These are phyloP conservation scores for Steinernema feltiae DNA, from an alignment of 1,140 invertebrate genomes.

Conservation along the genomic window DNA sequence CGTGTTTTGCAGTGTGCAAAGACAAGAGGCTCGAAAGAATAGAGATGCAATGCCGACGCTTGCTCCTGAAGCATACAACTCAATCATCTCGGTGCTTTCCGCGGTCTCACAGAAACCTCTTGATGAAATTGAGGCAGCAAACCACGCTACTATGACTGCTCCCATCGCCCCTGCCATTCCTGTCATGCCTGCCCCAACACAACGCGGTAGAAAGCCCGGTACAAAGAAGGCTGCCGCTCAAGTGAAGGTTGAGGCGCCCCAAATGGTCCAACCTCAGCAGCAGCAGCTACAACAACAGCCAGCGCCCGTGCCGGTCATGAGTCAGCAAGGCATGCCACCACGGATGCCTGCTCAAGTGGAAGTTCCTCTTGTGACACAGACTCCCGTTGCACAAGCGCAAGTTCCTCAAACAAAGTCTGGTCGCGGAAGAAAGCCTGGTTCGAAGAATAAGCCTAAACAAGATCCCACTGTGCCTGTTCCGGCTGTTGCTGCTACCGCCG, in stretches of 20 bases:
- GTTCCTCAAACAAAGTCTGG: conserved; percentile 29
- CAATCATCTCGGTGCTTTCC: conserved; percentile 5
- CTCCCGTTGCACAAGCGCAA: conserved; percentile 11
- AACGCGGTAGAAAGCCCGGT: conserved; percentile 29
- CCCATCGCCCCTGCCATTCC: conserved; percentile 14
- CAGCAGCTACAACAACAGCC: conserved; percentile 7
- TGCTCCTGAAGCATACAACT: not conserved
- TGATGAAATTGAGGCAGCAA: not conserved
- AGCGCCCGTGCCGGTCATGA: not conserved
- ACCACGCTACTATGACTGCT: not conserved
- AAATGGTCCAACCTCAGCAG: not conserved
- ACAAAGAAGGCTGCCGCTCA: conserved; percentile 21
- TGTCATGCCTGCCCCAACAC: conserved; percentile 11
- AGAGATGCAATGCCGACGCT: conserved; percentile 21
- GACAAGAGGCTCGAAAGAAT: conserved; percentile 30
- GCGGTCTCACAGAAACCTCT: not conserved
- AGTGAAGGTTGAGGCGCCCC: not conserved
- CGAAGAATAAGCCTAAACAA: conserved; percentile 54
- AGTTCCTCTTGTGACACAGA: conserved; percentile 17
- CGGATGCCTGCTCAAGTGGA: not conserved
- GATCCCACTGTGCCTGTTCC: not conserved
- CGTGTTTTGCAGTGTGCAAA: conserved; percentile 24
- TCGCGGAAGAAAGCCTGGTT: conserved; percentile 51
- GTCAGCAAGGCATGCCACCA: not conserved
- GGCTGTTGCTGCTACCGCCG: not conserved